Conservation (phyloP, 1,140 invertebrate genomes). For the Scaptomyza pallida region DNA sequence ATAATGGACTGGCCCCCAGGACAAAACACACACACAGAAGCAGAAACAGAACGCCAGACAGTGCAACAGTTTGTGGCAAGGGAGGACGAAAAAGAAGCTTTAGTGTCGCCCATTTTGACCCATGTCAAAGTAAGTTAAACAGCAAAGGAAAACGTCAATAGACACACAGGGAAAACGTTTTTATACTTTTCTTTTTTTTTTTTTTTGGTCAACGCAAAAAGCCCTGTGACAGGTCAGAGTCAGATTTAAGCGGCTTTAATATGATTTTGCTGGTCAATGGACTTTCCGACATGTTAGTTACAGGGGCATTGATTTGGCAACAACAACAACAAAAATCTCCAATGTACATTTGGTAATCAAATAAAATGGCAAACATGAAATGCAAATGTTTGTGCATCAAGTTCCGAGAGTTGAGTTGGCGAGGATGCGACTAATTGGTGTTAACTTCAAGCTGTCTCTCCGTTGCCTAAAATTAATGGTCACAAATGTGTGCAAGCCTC, state of each 20-base stretch:
- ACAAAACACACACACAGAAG: slow-evolving; percentile 15
- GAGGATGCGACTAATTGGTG: slow-evolving; percentile 74
- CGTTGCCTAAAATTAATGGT: slow-evolving; percentile 60
- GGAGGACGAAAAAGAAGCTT: background rate
- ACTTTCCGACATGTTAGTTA: slow-evolving; percentile 14
- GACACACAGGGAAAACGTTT: slow-evolving; percentile 21
- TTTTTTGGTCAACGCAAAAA: slow-evolving; percentile 2
- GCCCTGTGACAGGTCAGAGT: slow-evolving; percentile 6
- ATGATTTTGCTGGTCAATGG: slow-evolving; percentile 41
- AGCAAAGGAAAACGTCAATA: slow-evolving; percentile 54
- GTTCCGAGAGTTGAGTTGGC: background rate
- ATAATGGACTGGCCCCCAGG: slow-evolving; percentile 64
- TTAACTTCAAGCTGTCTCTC: slow-evolving; percentile 56
- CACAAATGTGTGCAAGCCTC: slow-evolving; percentile 39
- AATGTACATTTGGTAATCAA: slow-evolving; percentile 31
- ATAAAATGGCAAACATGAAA: slow-evolving; percentile 19
- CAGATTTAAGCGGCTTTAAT: slow-evolving; percentile 30
- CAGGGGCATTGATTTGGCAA: slow-evolving; percentile 18
- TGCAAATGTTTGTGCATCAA: slow-evolving; percentile 35
- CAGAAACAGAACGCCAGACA: background rate
- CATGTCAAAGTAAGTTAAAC: slow-evolving; percentile 74
- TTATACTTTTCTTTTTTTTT: too few species aligned
- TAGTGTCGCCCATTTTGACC: slow-evolving; percentile 44
- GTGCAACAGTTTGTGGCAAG: background rate
- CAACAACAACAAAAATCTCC: background rate